A percentile compares a stretch with the other conserved stretches of the same genome.
phyloP scores from a whole-genome alignment of 2,888 invertebrate species.

The Cerastis rubricosa region DNA sequence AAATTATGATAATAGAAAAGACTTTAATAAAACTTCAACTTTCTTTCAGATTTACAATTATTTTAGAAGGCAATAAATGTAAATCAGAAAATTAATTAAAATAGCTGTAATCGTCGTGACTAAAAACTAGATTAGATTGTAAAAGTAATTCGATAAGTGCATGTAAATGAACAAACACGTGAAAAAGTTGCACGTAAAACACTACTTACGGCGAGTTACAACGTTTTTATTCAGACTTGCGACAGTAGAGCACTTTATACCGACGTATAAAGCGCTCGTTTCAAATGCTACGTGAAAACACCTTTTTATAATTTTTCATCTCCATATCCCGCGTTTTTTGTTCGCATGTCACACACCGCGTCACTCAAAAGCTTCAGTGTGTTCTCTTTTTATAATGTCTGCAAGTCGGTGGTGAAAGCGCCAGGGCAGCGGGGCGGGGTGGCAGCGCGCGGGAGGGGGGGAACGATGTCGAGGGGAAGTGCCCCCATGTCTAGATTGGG shows the following conservation, averaged over 20 bases:
- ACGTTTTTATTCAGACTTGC: slow-evolving; percentile 42
- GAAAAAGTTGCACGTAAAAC: slow-evolving; percentile 14
- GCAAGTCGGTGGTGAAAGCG: slow-evolving; percentile 88
- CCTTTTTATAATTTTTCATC: slow-evolving; percentile 78
- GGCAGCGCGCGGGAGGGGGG: slow-evolving; percentile 64
- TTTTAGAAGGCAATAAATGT: slow-evolving; percentile 12
- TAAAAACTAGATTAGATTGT: slow-evolving; percentile 22
- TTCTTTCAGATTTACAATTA: neutral
- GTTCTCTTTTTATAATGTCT: slow-evolving; percentile 87
- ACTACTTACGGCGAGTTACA: neutral
- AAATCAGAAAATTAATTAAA: slow-evolving; percentile 12
- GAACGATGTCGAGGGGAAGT: slow-evolving; percentile 80
- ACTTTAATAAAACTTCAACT: slow-evolving; percentile 3
- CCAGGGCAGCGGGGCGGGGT: slow-evolving; percentile 75
- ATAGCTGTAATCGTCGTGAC: neutral
- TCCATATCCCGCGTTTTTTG: slow-evolving; percentile 80
- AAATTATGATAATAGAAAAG: neutral
- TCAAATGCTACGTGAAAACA: slow-evolving; percentile 71
- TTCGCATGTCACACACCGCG: slow-evolving; percentile 80
- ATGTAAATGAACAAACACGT: slow-evolving; percentile 20
- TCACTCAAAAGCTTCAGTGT: slow-evolving; percentile 85
- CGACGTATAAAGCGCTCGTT: slow-evolving; percentile 45
- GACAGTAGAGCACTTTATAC: slow-evolving; percentile 35
- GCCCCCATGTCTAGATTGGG: slow-evolving; percentile 91
- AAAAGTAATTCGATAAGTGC: slow-evolving; percentile 27